Percentiles rank a stretch among this genome's conserved stretches.
These are phyloP conservation scores for Seira sanloemensis DNA, from an alignment of 2,888 invertebrate species.

Conservation along the genomic window DNA sequence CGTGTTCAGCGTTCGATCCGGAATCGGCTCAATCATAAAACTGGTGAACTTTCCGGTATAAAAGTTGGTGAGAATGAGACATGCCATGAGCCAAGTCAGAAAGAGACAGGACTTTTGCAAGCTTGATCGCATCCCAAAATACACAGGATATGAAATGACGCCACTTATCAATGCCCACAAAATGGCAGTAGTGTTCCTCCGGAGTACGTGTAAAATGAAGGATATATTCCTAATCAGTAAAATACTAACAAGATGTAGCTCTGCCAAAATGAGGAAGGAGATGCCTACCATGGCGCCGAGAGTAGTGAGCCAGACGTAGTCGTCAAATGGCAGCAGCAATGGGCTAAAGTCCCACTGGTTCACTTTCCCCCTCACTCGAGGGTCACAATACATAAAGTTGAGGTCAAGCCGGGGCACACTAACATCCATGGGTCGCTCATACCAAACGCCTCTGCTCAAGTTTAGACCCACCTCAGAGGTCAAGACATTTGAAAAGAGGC, in stretches of 20 bases:
- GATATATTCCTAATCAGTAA: neutral
- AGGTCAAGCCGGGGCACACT: neutral
- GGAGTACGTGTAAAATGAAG: neutral
- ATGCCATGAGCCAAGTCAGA: slow-evolving; percentile 27
- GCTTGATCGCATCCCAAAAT: neutral
- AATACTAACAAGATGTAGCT: too few relatives aligned
- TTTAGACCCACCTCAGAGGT: neutral
- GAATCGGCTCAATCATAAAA: slow-evolving; percentile 25
- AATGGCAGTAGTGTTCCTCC: neutral
- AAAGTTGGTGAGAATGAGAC: slow-evolving; percentile 29
- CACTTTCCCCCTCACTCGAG: neutral
- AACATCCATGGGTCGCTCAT: slow-evolving; percentile 23
- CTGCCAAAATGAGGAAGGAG: slow-evolving; percentile 1
- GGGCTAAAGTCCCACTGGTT: slow-evolving; percentile 33
- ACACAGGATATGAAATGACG: neutral
- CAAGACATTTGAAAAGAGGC: slow-evolving; percentile 18
- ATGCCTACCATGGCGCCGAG: neutral
- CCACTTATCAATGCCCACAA: slow-evolving; percentile 20
- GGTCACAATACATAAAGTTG: slow-evolving; percentile 43
- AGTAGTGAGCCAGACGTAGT: neutral
- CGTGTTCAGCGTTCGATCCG: neutral
- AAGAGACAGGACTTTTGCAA: slow-evolving; percentile 1
- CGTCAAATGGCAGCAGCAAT: neutral
- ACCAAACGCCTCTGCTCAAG: slow-evolving; percentile 12
- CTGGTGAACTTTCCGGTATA: slow-evolving; percentile 37